phyloP scores from a whole-genome alignment of 2,113 vertebrate genomes.

The Clupea harengus region DNA sequence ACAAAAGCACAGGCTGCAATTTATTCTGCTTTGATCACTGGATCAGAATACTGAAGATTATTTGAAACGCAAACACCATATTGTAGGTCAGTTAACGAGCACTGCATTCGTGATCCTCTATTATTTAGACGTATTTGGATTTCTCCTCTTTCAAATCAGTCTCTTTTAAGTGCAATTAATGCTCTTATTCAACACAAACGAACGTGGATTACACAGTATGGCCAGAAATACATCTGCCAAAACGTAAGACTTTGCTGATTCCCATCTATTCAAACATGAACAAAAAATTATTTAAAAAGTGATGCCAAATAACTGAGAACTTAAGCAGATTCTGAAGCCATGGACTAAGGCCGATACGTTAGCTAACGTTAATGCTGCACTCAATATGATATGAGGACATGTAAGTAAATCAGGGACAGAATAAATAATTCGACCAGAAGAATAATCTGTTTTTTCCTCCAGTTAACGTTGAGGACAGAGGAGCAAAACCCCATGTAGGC shows the following conservation, averaged over 20 bases:
- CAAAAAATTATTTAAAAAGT: slow-evolving; percentile 27
- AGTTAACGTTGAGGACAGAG: not conserved
- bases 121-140: slow-evolving; percentile 67
- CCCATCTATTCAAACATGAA: slow-evolving; percentile 26
- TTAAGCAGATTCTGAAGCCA: slow-evolving; percentile 21
- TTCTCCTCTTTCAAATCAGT: slow-evolving; percentile 54
- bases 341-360: not conserved
- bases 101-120: slow-evolving; percentile 40
- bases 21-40: not conserved
- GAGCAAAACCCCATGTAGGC: not conserved
- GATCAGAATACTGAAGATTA: not conserved
- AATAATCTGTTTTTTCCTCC: not conserved
- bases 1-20: not conserved
- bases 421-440: not conserved
- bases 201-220: slow-evolving; percentile 23
- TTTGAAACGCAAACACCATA: not conserved
- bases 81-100: not conserved
- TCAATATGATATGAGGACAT: not conserved
- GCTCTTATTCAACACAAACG: slow-evolving; percentile 44
- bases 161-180: slow-evolving; percentile 61
- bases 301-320: slow-evolving; percentile 20
- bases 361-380: slow-evolving; percentile 11
- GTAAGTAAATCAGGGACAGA: slow-evolving; percentile 18
- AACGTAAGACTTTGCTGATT: slow-evolving; percentile 10
- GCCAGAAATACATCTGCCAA: not conserved